phyloP scores from a whole-genome alignment of 2,113 vertebrate genomes.

The Myrmophylax atrothorax region DNA sequence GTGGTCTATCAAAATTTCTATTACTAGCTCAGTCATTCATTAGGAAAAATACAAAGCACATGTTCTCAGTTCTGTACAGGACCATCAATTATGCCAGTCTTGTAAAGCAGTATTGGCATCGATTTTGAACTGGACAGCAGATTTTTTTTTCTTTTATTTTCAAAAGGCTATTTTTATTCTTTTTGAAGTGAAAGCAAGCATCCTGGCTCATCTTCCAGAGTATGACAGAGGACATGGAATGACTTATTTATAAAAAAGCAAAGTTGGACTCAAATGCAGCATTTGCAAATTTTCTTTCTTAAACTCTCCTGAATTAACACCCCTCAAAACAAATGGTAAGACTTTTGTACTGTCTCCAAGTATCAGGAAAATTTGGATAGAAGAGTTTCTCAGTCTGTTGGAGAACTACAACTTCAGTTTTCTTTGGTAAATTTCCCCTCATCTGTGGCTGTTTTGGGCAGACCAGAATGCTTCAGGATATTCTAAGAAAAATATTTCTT shows the following conservation, averaged over 20 bases:
- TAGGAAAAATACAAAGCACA: conserved; percentile 28
- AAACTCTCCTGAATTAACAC: not conserved
- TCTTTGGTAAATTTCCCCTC: not conserved
- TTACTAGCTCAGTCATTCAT: conserved; percentile 50
- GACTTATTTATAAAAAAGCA: not conserved
- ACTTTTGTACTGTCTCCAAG: not conserved
- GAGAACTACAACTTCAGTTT: not conserved
- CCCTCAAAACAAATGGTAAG: not conserved
- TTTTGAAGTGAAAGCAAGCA: not conserved
- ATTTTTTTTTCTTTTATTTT: not conserved
- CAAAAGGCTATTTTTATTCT: not conserved
- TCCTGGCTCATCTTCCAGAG: not conserved
- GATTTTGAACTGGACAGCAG: not conserved
- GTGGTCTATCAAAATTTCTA: conserved; percentile 61
- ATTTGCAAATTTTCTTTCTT: not conserved
- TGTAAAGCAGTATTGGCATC: not conserved
- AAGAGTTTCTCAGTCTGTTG: not conserved
- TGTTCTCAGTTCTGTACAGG: not conserved
- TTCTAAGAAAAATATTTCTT: not conserved
- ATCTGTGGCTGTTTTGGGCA: not conserved
- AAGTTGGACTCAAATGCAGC: not conserved
- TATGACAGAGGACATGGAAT: not conserved
- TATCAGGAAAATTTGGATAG: not conserved
- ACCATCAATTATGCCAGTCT: not conserved
- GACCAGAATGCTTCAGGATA: not conserved